Conservation (phyloP, 1,140 invertebrate genomes). For the Neuroterus valhalla region DNA sequence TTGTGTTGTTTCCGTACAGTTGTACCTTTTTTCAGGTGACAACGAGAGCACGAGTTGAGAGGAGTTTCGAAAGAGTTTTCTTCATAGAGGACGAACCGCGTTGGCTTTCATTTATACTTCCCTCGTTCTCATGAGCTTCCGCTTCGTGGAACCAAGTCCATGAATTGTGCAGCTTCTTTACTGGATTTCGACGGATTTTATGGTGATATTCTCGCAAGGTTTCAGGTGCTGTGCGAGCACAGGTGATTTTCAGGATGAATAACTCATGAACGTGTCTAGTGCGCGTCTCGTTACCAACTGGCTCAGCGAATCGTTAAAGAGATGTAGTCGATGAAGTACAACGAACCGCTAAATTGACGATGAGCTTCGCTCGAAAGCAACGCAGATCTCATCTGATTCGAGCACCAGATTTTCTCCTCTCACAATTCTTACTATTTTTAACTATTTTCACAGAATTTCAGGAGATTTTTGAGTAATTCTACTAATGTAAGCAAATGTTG, state of each 20-base stretch:
- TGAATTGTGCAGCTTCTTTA: constrained; percentile 57
- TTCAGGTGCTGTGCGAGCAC: constrained; percentile 48
- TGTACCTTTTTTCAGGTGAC: constrained; percentile 8
- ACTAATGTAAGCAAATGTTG: neutral
- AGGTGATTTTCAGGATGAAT: constrained; percentile 60
- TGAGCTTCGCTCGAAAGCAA: constrained; percentile 13
- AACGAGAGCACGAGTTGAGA: neutral
- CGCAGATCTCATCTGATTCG: neutral
- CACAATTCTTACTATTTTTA: too few species aligned
- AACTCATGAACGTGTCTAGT: constrained; percentile 56
- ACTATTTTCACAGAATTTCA: constrained; percentile 5
- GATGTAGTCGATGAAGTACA: neutral
- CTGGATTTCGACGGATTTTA: constrained; percentile 60
- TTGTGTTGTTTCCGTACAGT: neutral
- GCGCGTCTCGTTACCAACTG: constrained; percentile 45
- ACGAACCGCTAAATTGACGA: constrained; percentile 23
- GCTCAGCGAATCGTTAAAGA: constrained; percentile 12
- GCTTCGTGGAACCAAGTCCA: constrained; percentile 22
- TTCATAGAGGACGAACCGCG: neutral
- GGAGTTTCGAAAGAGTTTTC: constrained; percentile 9
- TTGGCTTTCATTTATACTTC: constrained; percentile 27
- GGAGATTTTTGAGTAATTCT: neutral
- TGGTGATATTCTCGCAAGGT: constrained; percentile 48
- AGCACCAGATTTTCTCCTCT: constrained; percentile 19
- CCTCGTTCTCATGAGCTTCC: constrained; percentile 29